Base-by-base conservation (phyloP, 2,113 vertebrate genomes). In the Stomatorhinus ivindoensis region DNA sequence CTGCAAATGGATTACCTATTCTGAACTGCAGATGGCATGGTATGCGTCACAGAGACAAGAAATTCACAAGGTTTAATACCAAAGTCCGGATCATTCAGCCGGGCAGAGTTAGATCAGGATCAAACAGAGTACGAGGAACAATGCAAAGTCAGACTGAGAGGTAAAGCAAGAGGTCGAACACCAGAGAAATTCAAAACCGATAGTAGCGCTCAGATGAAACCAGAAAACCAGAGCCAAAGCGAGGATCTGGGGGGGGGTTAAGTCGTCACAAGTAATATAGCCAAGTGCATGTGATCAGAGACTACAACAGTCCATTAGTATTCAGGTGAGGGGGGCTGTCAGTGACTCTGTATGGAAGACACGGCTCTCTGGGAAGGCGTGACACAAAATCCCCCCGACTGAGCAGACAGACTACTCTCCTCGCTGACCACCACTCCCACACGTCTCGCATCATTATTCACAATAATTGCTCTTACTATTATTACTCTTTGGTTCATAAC, bases 401-500 rank as follows among this genome's bases (percentile, higher is more conserved):
- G 61, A 69, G 61, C 24, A 27, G 61, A 69, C n/a, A 3, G 61
- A 69, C n/a, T 27, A 9, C 10, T 31, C 61, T 13, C 10, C 80
- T 58, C 24, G 42, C 80, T 84, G 87, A 27, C 47, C 48, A 65
- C 27, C 58, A 13, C 87, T 92, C 73, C 27, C 88, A 31, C 35
- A 5, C 9, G 91, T 91, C 92, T 92, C 61, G 90, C 17, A 80
- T 90, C 92, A 92, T 92, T 91, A 91, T 92, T 94, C 91, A 93
- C 88, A 91, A 88, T 90, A 87, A 88, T 88, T 89, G 89, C 86
- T 91, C 90, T 89, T 91, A 92, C 92, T 93, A 92, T 93, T 93
- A 94, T 93, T 94, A 93, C 92, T 90, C 89, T 84, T 86, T 89
- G 90, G 92, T 93, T 93, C 92, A 89, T 92, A 94, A 92, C 90